phyloP scores from a whole-genome alignment of 2,888 invertebrate species.

The Acrobasis repandana region DNA sequence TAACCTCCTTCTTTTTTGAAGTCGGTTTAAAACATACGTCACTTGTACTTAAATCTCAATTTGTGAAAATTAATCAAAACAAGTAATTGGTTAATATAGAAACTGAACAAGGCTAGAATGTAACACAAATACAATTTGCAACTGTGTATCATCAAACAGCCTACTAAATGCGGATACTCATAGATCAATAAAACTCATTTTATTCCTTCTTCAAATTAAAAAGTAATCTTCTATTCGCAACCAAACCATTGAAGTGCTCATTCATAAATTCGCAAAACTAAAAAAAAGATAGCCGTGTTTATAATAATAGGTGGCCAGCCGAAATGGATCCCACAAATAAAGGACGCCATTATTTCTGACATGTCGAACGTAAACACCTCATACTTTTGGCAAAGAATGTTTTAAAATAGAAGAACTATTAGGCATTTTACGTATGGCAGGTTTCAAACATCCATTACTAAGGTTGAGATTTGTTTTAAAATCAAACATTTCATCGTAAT shows the following conservation, averaged over 20 bases:
- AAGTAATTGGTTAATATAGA: no score
- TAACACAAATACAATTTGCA: not conserved
- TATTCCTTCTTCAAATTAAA: constrained; percentile 38
- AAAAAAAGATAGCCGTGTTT: constrained; percentile 45
- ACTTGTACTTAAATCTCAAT: no score
- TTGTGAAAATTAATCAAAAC: no score
- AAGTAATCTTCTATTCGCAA: constrained; percentile 56
- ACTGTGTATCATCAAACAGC: not conserved
- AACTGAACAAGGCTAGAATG: no score
- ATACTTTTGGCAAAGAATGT: constrained; percentile 55
- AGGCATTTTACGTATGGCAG: not conserved
- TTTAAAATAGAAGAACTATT: constrained; percentile 14
- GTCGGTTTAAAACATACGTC: no score
- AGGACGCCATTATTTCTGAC: constrained; percentile 68
- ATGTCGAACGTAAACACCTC: constrained; percentile 70
- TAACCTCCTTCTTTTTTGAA: no score
- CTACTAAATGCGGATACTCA: not conserved
- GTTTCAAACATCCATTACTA: not conserved
- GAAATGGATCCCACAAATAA: constrained; percentile 58
- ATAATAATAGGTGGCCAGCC: constrained; percentile 65
- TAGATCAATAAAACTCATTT: not conserved
- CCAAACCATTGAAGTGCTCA: constrained; percentile 54
- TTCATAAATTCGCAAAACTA: constrained; percentile 68
- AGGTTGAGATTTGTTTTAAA: no score
- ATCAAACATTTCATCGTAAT: no score